These are phyloP conservation scores for Oreonectes daqikongensis DNA, from an alignment of 2,797 vertebrate genomes.

Conservation along the genomic window DNA sequence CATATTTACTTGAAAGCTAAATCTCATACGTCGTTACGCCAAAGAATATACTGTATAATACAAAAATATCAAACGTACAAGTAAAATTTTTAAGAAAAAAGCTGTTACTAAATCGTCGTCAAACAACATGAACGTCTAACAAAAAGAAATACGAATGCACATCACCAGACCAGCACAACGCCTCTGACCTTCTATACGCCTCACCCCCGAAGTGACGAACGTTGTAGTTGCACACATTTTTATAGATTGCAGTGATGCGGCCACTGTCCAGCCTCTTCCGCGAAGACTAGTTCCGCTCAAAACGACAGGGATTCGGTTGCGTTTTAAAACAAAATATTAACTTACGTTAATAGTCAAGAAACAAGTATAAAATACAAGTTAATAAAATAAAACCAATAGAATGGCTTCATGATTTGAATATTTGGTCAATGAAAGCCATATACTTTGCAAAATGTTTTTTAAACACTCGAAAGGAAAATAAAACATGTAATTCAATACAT, in stretches of 20 bases:
- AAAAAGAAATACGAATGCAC: background rate
- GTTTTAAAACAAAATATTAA: background rate
- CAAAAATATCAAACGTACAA: too few species aligned
- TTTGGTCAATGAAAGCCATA: background rate
- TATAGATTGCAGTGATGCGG: conserved; percentile 64
- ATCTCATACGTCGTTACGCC: background rate
- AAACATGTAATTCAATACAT: background rate
- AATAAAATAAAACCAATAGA: background rate
- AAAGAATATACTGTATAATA: background rate
- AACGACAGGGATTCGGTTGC: background rate
- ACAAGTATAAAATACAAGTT: too few species aligned
- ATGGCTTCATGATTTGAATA: background rate
- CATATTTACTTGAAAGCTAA: background rate
- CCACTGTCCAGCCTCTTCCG: conserved; percentile 60
- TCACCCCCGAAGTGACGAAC: background rate
- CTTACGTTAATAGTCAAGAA: too few species aligned
- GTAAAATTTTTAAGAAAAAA: background rate
- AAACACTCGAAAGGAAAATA: background rate
- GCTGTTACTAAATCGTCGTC: background rate
- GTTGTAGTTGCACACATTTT: fast-evolving
- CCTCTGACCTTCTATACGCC: conserved; percentile 43
- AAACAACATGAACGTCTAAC: background rate
- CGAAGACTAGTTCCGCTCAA: conserved; percentile 55
- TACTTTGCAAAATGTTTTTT: background rate
- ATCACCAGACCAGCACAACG: conserved; percentile 32